A percentile compares a stretch with the other conserved stretches of the same genome.
Evolutionary conservation across 2,797 vertebrate species (phyloP).

Genomic region (Falco concolor): DNA sequence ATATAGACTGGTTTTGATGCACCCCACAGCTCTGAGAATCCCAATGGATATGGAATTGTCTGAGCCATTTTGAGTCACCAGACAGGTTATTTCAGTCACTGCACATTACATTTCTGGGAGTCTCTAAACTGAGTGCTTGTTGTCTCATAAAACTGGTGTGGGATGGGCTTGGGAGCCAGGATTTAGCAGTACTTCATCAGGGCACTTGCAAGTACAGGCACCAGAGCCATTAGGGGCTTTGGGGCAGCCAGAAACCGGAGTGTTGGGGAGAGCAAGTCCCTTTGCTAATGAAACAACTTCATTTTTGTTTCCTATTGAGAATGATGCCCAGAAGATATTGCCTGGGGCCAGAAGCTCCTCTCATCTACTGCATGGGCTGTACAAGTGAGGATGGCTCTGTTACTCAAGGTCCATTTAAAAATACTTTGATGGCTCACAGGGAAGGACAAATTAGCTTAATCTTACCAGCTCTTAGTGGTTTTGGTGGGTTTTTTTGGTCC

Average conservation of each 20-base stretch:
- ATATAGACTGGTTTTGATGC: neutral
- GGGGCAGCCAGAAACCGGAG: neutral
- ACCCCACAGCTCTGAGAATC: neutral
- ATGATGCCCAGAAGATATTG: neutral
- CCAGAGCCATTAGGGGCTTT: neutral
- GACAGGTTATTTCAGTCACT: slow-evolving; percentile 16
- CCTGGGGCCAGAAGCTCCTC: neutral
- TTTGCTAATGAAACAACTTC: neutral
- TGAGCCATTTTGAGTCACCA: neutral
- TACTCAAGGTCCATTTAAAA: neutral
- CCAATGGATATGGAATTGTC: neutral
- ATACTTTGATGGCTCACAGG: neutral
- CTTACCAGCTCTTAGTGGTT: neutral
- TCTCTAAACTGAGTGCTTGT: neutral
- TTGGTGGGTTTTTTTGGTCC: neutral
- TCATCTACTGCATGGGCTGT: neutral
- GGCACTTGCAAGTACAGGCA: neutral
- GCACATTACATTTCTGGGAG: neutral
- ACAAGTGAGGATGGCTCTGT: neutral
- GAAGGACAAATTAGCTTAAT: neutral
- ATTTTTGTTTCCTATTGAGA: neutral
- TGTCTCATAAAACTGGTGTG: neutral
- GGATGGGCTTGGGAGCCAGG: neutral
- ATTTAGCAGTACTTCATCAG: neutral
- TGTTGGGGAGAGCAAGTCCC: neutral